Base-by-base conservation (phyloP, 2,888 invertebrate species). In the Hyposoter didymator region DNA sequence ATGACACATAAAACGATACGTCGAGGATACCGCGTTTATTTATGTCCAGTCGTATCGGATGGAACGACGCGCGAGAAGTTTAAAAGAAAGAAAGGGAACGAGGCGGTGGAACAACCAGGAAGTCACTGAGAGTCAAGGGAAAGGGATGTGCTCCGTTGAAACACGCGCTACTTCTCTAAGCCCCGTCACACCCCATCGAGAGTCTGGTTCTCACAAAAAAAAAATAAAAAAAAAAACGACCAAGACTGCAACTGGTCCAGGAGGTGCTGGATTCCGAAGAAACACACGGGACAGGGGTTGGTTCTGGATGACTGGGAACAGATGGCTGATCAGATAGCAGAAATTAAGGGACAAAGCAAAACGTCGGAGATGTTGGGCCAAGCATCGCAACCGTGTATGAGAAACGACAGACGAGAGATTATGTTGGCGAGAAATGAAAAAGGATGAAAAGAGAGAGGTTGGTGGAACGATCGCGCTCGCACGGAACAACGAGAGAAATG, bases 261-360 rank as follows among this genome's bases (percentile, higher is more conserved):
- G n/a, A 17, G 66, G 67, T 35, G 78, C 55, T 28, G 47, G 28
- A 43, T 35, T 35, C 72, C 81, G 81, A 83, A 82, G 82, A 45
- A 66, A 75, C 45, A 45, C 52, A 43, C 52, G 67, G 43, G 66
- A 73, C 39, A 10, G 62, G 74, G 78, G 76, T 47, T 84, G 79
- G 83, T 89, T 89, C 88, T 89, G 87, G 89, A 90, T 90, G 90
- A 89, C 88, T 89, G 89, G 93, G 89, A 93, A 93, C 93, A 94
- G 93, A 93, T 94, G 94, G 94, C 92, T 90, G 92, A 94, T 94
- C 93, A 93, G 93, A 93, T 93, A 94, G 91, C 92, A 92, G 90
- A 92, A 92, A 94, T 93, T 93, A 93, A 93, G 92, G 91, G 91
- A 90, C 39, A 59, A 73, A 59, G 76, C 70, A 55, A 75, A 82